Evolutionary conservation across 2,888 invertebrate species (phyloP), one percentile per base, ranked within the genome.

Genomic region (Caenorhabditis drosophilae): DNA sequence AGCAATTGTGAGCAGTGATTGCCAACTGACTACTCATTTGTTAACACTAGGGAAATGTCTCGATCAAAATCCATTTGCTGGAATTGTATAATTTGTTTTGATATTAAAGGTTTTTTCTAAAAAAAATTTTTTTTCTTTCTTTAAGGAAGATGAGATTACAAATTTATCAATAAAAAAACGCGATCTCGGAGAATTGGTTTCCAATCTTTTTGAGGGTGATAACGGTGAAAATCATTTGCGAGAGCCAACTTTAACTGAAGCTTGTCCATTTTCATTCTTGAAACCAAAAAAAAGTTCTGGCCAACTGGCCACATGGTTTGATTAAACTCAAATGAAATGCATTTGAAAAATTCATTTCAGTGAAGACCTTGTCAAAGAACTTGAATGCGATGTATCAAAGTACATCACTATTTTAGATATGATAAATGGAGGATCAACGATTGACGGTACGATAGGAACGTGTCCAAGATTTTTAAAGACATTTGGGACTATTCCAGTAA

Each of bases 131-230:
- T n/a, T n/a, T n/a, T n/a, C n/a, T n/a, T n/a, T n/a, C n/a, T n/a
- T n/a, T n/a, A n/a, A n/a, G n/a, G n/a, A n/a, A n/a, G n/a, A n/a
- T n/a, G n/a, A n/a, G n/a, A n/a, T n/a, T n/a, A n/a, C n/a, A n/a
- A n/a, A n/a, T n/a, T n/a, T n/a, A n/a, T n/a, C 52, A 9, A 45
- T 56, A n/a, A 51, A 59, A 18, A 59, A 60, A 7, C 66, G 66
- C 11, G 59, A 66, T 22, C 23, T 59, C n/a, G 55, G 35, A 6
- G 52, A 51, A 11, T 11, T 60, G 2, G 23, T 66, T 27, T 41
- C 42, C 2, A 51, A 50, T 23, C 34, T 41, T n/a, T n/a, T n/a
- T n/a, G n/a, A n/a, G n/a, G n/a, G n/a, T n/a, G n/a, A n/a, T n/a
- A n/a, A n/a, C n/a, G n/a, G n/a, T n/a, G n/a, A n/a, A n/a, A n/a